Percentiles rank a stretch among this genome's conserved stretches.
These are phyloP conservation scores for Pseudochirops cupreus DNA, from an alignment of 2,797 vertebrate species.

Conservation along the genomic window DNA sequence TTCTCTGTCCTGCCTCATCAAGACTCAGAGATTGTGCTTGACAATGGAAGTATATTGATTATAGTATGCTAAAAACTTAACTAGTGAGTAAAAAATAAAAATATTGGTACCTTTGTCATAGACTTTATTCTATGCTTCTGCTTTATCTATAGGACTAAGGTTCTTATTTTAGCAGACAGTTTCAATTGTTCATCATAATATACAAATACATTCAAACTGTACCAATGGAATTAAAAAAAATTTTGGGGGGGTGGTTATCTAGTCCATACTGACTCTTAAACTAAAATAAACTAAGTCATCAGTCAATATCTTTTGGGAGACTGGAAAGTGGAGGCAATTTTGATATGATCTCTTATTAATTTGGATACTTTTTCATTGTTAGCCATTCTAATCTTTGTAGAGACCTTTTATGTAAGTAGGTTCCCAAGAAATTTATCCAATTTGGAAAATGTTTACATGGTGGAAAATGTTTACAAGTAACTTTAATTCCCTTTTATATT, in stretches of 20 bases:
- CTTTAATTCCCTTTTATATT: neutral
- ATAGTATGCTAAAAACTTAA: neutral
- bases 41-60: neutral
- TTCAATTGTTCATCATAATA: neutral
- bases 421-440: neutral
- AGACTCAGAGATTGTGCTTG: neutral
- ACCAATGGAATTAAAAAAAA: neutral
- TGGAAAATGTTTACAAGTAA: neutral
- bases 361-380: neutral
- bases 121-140: neutral
- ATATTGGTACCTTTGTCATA: neutral
- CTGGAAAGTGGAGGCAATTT: neutral
- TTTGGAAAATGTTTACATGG: neutral
- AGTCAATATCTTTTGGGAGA: neutral
- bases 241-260: neutral
- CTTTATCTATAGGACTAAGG: constrained; percentile 11
- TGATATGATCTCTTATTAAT: neutral
- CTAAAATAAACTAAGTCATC: neutral
- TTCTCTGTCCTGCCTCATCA: neutral
- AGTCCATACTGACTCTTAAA: neutral
- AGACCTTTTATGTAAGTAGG: neutral
- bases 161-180: constrained; percentile 34
- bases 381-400: neutral
- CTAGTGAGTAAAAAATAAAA: neutral
- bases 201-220: neutral